A percentile compares a stretch with the other conserved stretches of the same genome.
Evolutionary conservation across 2,113 vertebrate genomes (phyloP).

Genomic region (Dromas ardeola): DNA sequence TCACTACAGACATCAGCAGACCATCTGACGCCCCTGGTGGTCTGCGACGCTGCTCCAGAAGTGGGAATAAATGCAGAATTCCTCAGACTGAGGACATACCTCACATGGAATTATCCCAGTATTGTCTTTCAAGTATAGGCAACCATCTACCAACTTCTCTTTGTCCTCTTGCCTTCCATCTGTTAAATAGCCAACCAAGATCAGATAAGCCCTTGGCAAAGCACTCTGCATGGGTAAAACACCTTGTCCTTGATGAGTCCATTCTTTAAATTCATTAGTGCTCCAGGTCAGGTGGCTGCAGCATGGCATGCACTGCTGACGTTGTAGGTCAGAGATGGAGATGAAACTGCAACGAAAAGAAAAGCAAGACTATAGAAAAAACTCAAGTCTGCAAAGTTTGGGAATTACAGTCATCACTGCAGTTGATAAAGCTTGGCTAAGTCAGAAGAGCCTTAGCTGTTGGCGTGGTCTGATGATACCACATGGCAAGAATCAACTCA

Average conservation of each 20-base stretch:
- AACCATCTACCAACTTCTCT: constrained; percentile 55
- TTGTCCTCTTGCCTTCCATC: constrained; percentile 39
- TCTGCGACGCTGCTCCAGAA: neutral
- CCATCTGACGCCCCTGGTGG: neutral
- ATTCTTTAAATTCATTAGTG: constrained; percentile 78
- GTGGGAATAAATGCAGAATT: neutral
- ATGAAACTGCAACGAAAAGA: constrained; percentile 62
- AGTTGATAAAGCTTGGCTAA: neutral
- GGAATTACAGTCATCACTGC: neutral
- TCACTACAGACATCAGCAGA: neutral
- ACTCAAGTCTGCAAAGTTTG: neutral
- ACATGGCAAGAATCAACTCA: neutral
- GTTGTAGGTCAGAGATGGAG: constrained; percentile 76
- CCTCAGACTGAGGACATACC: constrained; percentile 50
- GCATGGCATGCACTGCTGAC: constrained; percentile 75
- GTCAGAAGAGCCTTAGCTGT: neutral
- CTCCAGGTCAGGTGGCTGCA: constrained; percentile 83
- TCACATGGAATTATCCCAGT: constrained; percentile 78
- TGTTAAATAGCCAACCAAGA: constrained; percentile 82
- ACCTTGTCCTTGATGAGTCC: constrained; percentile 66
- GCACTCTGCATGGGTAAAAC: neutral
- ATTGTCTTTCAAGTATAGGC: constrained; percentile 73
- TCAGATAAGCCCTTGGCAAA: constrained; percentile 76
- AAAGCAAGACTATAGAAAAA: neutral
- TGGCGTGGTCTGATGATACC: neutral